Conservation (phyloP, 2,797 vertebrate genomes). For the Cossypha heuglini region DNA sequence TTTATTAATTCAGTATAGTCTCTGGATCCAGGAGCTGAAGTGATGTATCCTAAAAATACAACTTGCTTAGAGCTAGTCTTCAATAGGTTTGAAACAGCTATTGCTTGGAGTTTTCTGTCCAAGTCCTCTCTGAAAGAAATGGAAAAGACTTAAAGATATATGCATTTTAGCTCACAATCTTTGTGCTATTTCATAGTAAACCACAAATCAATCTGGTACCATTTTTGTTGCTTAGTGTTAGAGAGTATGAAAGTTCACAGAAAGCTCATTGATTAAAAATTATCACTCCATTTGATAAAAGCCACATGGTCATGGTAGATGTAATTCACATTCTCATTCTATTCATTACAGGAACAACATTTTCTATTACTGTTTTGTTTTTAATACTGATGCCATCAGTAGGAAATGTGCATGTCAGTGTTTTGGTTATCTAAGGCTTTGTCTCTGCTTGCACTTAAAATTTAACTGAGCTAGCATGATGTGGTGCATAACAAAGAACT, state of each 20-base stretch:
- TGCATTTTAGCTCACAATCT: neutral
- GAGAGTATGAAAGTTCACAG: neutral
- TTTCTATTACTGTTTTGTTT: neutral
- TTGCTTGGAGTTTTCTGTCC: constrained; percentile 76
- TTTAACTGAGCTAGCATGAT: neutral
- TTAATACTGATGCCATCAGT: neutral
- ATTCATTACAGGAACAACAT: neutral
- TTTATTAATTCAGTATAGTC: constrained; percentile 73
- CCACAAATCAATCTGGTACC: neutral
- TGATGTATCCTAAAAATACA: constrained; percentile 76
- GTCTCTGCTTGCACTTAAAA: neutral
- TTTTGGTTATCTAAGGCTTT: neutral
- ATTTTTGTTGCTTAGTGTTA: neutral
- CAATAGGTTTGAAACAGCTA: constrained; percentile 72
- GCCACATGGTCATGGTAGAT: neutral
- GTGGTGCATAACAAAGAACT: neutral
- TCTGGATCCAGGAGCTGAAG: constrained; percentile 76
- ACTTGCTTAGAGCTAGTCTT: constrained; percentile 66
- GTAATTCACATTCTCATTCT: neutral
- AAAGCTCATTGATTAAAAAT: neutral
- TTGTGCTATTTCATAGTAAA: neutral
- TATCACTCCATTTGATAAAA: neutral
- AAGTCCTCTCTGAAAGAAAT: constrained; percentile 73
- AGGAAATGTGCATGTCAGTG: neutral
- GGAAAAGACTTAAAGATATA: neutral